Conservation (phyloP, 2,888 invertebrate species). For the Coecobrya sp. region DNA sequence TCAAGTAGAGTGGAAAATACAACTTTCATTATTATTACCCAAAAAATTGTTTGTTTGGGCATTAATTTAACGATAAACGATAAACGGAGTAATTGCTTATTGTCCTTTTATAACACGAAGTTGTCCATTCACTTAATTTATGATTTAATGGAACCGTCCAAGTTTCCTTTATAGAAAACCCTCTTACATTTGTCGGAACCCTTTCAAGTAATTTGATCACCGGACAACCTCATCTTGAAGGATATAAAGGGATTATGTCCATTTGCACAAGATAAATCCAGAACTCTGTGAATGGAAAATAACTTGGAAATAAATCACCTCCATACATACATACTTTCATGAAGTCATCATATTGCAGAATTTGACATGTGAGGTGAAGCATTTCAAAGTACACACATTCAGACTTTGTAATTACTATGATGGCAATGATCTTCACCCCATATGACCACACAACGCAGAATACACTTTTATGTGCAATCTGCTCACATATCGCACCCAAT, state of each 20-base stretch:
- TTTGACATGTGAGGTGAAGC: neutral
- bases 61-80: conserved; percentile 39
- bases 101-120: conserved; percentile 20
- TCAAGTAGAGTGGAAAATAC: conserved; percentile 16
- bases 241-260: conserved; percentile 29
- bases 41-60: conserved; percentile 25
- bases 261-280: neutral
- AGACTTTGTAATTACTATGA: neutral
- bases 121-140: conserved; percentile 49
- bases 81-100: conserved; percentile 36
- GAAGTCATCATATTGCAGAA: neutral
- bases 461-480: neutral
- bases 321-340: conserved; percentile 19
- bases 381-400: neutral
- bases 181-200: conserved; percentile 53
- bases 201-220: conserved; percentile 62
- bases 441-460: neutral
- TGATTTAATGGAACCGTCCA: conserved; percentile 11
- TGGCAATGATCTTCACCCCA: conserved; percentile 9
- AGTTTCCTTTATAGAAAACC: conserved; percentile 42
- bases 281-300: neutral
- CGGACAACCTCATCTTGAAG: conserved; percentile 68
- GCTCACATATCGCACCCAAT: conserved; percentile 25
- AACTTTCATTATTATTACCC: conserved; percentile 51
- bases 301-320: neutral